Conservation (phyloP, 2,888 invertebrate species). For the Phyllotreta striolata region DNA sequence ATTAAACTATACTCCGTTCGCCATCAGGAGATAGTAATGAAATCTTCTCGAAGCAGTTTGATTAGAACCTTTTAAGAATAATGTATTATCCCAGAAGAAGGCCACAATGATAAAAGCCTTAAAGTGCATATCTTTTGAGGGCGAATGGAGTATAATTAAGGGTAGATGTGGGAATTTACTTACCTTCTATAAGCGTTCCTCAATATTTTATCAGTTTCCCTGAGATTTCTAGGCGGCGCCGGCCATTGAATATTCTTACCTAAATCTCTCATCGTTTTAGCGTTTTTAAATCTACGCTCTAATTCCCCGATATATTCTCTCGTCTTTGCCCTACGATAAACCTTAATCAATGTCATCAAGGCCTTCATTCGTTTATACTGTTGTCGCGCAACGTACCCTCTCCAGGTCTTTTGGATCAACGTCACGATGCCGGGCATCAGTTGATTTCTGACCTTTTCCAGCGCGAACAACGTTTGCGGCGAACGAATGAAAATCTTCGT, state of each 20-base stretch:
- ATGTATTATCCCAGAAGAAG: too few relatives aligned
- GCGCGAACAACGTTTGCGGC: constrained; percentile 87
- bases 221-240: constrained; percentile 73
- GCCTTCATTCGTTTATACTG: constrained; percentile 88
- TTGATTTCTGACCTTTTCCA: constrained; percentile 87
- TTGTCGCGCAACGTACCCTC: constrained; percentile 73
- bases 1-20: too few relatives aligned
- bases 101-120: too few relatives aligned
- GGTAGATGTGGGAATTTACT: too few relatives aligned
- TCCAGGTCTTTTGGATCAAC: constrained; percentile 94
- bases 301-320: constrained; percentile 74
- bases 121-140: too few relatives aligned
- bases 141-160: too few relatives aligned
- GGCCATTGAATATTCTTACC: constrained; percentile 88
- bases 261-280: constrained; percentile 73
- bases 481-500: constrained; percentile 96
- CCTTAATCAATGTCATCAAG: constrained; percentile 79
- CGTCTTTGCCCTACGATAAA: constrained; percentile 82
- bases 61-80: too few relatives aligned
- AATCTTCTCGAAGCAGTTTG: too few relatives aligned
- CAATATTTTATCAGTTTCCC: constrained; percentile 68
- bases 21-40: too few relatives aligned
- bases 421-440: constrained; percentile 91
- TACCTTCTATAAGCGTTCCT: constrained; percentile 74
- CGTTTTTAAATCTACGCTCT: constrained; percentile 70